Evolutionary conservation across 2,797 vertebrate genomes (phyloP).

Genomic region (Aldrovandia affinis): DNA sequence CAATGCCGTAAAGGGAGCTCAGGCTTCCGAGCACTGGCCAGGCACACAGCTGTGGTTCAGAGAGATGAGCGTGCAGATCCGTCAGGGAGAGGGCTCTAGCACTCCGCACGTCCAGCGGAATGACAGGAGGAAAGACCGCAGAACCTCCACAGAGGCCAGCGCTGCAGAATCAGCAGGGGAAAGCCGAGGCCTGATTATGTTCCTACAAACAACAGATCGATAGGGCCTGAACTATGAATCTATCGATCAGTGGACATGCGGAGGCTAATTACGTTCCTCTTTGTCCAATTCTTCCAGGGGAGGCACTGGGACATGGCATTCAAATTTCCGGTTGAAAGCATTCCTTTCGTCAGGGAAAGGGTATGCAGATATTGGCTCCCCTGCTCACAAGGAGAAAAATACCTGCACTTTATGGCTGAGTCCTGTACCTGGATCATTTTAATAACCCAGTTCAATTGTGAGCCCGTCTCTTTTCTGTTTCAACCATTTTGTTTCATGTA

Average conservation of each 20-base stretch:
- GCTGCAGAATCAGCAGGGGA: not conserved
- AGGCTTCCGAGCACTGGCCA: not conserved
- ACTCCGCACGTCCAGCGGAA: too few relatives aligned
- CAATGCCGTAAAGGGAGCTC: not conserved
- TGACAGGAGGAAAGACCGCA: too few relatives aligned
- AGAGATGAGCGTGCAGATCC: not conserved
- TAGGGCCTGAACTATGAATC: conserved; percentile 67
- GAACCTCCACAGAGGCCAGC: not conserved
- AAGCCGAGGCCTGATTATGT: conserved; percentile 56
- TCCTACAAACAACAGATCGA: conserved; percentile 70
- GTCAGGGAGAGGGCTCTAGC: not conserved
- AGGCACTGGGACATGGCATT: conserved; percentile 75
- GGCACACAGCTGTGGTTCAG: not conserved
- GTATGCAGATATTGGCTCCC: conserved; percentile 55
- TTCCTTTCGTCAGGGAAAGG: conserved; percentile 70
- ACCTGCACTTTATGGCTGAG: not conserved
- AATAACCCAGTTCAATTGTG: not conserved
- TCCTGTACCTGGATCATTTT: too few relatives aligned
- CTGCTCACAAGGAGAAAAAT: conserved; percentile 53
- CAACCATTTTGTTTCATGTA: not conserved
- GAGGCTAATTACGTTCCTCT: conserved; percentile 74
- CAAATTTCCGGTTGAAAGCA: conserved; percentile 79
- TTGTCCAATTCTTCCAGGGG: conserved; percentile 62
- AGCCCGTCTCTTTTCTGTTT: not conserved
- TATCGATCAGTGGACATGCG: conserved; percentile 73